Base-by-base conservation (phyloP, 2,113 vertebrate genomes). In the Cairina moschata region DNA sequence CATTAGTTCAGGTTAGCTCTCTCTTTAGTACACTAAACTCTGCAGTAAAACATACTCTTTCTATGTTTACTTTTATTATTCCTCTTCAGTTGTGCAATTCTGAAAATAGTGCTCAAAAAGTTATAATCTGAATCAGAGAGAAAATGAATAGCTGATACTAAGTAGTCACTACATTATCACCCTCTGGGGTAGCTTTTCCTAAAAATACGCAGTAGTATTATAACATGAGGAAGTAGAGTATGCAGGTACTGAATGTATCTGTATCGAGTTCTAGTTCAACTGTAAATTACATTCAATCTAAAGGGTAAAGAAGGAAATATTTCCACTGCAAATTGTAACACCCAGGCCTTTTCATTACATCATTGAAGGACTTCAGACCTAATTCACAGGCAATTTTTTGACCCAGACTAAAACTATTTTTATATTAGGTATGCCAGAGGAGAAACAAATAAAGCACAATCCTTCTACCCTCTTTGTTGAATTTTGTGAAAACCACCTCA, bases 241-340 rank as follows among this genome's bases (percentile, higher is more conserved):
- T 93, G 62, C 48, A 75, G 65, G 81, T 71, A 78, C 36, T 72
- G 75, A 83, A 93, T 4, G 25, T 55, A 23, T 17, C 40, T 18
- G 40, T 65, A 74, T 89, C 20, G 54, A 81, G 11, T 83, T 71
- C n/a, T 82, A 93, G 31, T 40, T 84, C 71, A 91, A 69, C 48
- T 71, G 55, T 96, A 95, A 96, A 91, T 92, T 60, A 93, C 91
- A 90, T 84, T 91, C 73, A 80, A 31, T 56, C 74, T 62, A 86
- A 95, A 63, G 22, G 10, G 11, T 72, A 87, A 91, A 34, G 59
- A 90, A 93, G 38, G 42, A 95, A 97, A 95, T 88, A 88, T 93
- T 97, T 95, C 67, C 59, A 56, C 59, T 90, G 52, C 11, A 94
- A 92, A 94, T 89, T 83, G 40, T 20, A 90, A 29, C 3, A 26